Percentiles rank a stretch among this genome's conserved stretches.
Conservation (phyloP, 2,113 vertebrate species). For the Zosterops hypoxanthus region DNA sequence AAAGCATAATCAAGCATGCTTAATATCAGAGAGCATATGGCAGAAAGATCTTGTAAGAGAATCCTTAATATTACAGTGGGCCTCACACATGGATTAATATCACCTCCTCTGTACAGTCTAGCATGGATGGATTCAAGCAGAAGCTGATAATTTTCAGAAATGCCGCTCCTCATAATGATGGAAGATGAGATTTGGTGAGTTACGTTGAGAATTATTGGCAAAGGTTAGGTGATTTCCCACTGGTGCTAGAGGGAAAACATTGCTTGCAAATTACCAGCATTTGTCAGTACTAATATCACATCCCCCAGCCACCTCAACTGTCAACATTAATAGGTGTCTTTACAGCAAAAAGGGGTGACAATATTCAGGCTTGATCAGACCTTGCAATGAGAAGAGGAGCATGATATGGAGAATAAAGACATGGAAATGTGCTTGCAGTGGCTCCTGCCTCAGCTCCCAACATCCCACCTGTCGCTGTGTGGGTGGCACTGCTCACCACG, state of each 20-base stretch:
- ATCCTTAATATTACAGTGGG: slow-evolving; percentile 14
- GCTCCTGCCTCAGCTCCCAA: background rate
- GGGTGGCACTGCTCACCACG: slow-evolving; percentile 22
- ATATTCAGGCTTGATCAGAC: slow-evolving; percentile 51
- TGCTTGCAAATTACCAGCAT: slow-evolving; percentile 70
- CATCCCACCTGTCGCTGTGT: background rate
- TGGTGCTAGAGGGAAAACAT: slow-evolving; percentile 55
- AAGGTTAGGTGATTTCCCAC: slow-evolving; percentile 69
- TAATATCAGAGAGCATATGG: slow-evolving; percentile 43
- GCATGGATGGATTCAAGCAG: slow-evolving; percentile 3
- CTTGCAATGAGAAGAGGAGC: slow-evolving; percentile 47
- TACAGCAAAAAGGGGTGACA: slow-evolving; percentile 19
- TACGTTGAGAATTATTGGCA: slow-evolving; percentile 60
- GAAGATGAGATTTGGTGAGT: slow-evolving; percentile 62
- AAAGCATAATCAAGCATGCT: slow-evolving; percentile 37
- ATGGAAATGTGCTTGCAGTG: background rate
- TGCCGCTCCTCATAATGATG: background rate
- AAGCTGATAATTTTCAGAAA: slow-evolving; percentile 49
- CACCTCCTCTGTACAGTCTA: slow-evolving; percentile 32
- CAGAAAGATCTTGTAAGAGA: slow-evolving; percentile 46
- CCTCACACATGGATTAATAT: slow-evolving; percentile 31
- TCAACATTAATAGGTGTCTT: slow-evolving; percentile 62
- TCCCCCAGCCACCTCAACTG: slow-evolving; percentile 57
- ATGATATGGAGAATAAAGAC: slow-evolving; percentile 6
- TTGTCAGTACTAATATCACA: slow-evolving; percentile 67